phyloP scores from a whole-genome alignment of 1,140 invertebrate species.

The Drosophila jambulina region DNA sequence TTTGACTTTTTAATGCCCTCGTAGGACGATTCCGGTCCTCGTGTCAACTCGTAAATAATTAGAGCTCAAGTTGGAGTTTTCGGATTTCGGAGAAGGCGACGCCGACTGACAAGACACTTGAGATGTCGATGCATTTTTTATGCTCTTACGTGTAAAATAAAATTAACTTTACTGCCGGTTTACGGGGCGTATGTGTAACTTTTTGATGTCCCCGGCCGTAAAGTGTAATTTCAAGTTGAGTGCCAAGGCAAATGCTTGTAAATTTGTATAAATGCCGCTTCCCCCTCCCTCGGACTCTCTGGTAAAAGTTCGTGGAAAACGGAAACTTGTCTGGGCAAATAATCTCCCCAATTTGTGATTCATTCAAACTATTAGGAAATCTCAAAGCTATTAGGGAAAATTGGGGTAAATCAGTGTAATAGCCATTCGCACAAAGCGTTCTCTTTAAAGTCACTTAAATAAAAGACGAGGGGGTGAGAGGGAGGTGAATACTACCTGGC shows the following conservation, averaged over 20 bases:
- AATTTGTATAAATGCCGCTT: slow-evolving; percentile 19
- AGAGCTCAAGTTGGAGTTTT: slow-evolving; percentile 45
- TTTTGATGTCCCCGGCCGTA: slow-evolving; percentile 39
- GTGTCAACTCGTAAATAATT: slow-evolving; percentile 72
- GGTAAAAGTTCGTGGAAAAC: not conserved
- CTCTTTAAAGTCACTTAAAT: not conserved
- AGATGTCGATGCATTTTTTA: slow-evolving; percentile 47
- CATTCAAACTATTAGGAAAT: slow-evolving; percentile 15
- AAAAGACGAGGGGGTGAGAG: not conserved
- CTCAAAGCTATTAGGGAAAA: not conserved
- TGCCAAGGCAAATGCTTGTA: slow-evolving; percentile 28
- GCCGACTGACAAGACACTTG: slow-evolving; percentile 40
- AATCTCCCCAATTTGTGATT: not conserved
- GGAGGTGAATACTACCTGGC: slow-evolving; percentile 2
- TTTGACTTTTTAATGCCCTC: slow-evolving; percentile 52
- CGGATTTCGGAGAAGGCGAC: slow-evolving; percentile 14
- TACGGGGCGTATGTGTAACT: slow-evolving; percentile 43
- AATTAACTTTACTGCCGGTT: slow-evolving; percentile 44
- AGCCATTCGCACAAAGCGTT: not conserved
- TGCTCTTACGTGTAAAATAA: slow-evolving; percentile 33
- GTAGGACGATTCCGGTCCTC: slow-evolving; percentile 7
- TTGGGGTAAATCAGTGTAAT: not conserved
- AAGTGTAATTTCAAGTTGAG: slow-evolving; percentile 30
- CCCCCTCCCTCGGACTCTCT: not conserved
- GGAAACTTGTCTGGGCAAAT: slow-evolving; percentile 3